Evolutionary conservation across 2,888 invertebrate species (phyloP).

Genomic region (Mechanitis mazaeus): DNA sequence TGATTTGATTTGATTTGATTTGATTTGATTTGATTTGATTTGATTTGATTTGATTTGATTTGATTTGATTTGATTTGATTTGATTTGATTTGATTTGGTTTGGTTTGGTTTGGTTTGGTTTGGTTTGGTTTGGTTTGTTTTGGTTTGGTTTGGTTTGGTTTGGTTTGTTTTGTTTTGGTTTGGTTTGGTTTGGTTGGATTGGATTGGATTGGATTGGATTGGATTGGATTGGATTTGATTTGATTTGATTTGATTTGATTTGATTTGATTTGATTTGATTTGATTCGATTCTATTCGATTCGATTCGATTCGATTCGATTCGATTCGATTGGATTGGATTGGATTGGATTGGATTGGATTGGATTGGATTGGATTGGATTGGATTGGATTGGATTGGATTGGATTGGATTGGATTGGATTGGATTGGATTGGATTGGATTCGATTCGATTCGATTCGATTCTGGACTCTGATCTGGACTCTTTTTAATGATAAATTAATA

Average conservation of each 20-base stretch:
- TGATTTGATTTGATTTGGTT: no score
- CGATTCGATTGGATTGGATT: slow-evolving; percentile 4
- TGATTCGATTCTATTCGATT: slow-evolving; percentile 9
- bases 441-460: no score
- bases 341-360: slow-evolving; percentile 8
- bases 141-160: not conserved
- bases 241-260: slow-evolving; percentile 5
- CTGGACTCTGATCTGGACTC: no score
- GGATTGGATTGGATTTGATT: slow-evolving; percentile 4
- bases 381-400: no score
- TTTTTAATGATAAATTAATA: no score
- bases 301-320: slow-evolving; percentile 7
- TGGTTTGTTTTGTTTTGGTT: no score
- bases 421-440: no score
- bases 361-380: not conserved
- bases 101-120: no score
- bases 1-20: slow-evolving; percentile 3
- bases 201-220: no score
- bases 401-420: no score
- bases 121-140: not conserved
- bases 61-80: not conserved
- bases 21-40: slow-evolving; percentile 2
- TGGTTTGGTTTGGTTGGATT: no score
- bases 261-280: slow-evolving; percentile 31
- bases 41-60: slow-evolving; percentile 8